Evolutionary conservation across 1,140 invertebrate species (phyloP).

Genomic region (Drosophila malerkotliana): DNA sequence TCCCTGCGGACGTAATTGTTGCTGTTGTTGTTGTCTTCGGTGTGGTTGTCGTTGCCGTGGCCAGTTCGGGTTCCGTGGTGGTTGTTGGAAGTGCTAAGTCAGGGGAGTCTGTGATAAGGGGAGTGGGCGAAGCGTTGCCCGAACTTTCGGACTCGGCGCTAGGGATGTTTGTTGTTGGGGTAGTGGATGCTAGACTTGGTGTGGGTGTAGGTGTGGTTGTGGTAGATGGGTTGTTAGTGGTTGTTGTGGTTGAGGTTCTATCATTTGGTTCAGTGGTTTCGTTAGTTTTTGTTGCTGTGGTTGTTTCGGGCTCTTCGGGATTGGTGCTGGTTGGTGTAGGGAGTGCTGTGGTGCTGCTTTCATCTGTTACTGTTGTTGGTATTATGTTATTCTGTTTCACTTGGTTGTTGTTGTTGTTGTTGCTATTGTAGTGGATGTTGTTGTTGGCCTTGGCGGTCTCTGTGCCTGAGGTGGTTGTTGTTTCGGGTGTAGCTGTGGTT

Average conservation of each 20-base stretch:
- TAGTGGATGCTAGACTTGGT: conserved; percentile 43
- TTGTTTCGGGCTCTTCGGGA: conserved; percentile 34
- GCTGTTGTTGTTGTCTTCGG: conserved; percentile 6
- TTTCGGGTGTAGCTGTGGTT: conserved; percentile 68
- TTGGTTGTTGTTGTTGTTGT: conserved; percentile 57
- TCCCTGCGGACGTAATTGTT: conserved; percentile 29
- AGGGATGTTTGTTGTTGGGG: conserved; percentile 32
- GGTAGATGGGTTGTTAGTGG: conserved; percentile 75
- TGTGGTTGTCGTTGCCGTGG: conserved; percentile 36
- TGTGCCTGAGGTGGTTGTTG: conserved; percentile 79
- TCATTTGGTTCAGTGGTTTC: conserved; percentile 81
- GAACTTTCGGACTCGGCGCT: conserved; percentile 37
- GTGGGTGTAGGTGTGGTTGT: conserved; percentile 58
- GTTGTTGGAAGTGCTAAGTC: conserved; percentile 33
- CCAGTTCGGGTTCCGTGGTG: conserved; percentile 70
- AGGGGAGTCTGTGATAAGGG: conserved; percentile 27
- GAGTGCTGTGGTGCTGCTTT: conserved; percentile 22
- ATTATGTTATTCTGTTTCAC: conserved; percentile 61
- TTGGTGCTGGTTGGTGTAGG: conserved; percentile 46
- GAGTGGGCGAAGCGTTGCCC: conserved; percentile 28
- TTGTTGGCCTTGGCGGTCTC: conserved; percentile 69
- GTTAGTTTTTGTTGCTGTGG: conserved; percentile 58
- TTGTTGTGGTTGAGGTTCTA: conserved; percentile 68
- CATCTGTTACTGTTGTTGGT: conserved; percentile 31
- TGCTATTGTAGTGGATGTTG: conserved; percentile 19